Conservation (phyloP, 2,797 vertebrate genomes). For the Thaleichthys pacificus region DNA sequence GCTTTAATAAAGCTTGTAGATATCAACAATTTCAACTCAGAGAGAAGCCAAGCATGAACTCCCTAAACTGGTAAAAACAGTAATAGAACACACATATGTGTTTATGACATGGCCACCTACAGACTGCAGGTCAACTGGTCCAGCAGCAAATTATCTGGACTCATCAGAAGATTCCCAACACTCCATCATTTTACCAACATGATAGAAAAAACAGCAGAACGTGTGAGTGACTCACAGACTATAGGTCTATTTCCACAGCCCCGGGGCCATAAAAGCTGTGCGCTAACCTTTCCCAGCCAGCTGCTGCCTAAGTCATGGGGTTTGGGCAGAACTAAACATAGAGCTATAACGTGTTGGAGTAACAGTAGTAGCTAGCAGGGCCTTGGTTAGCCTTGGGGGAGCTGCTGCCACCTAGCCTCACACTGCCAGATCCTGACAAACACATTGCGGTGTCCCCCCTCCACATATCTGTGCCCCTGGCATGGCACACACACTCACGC, state of each 20-base stretch:
- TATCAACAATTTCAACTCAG: too few species aligned
- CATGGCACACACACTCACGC: not conserved
- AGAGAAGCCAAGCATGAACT: too few species aligned
- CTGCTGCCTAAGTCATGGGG: conserved; percentile 48
- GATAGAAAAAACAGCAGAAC: not conserved
- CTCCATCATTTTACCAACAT: too few species aligned
- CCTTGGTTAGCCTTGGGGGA: not conserved
- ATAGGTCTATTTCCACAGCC: not conserved
- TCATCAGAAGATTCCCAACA: too few species aligned
- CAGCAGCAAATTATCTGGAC: too few species aligned
- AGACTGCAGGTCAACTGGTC: too few species aligned
- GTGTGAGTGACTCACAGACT: not conserved
- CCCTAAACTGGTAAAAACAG: too few species aligned
- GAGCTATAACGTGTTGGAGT: conserved; percentile 38
- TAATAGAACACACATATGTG: too few species aligned
- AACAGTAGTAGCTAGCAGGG: conserved; percentile 14
- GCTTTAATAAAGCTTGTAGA: too few species aligned
- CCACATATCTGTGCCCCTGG: not conserved
- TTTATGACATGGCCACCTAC: too few species aligned
- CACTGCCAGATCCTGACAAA: not conserved
- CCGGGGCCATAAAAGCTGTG: conserved; percentile 37
- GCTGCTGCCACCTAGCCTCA: too few species aligned
- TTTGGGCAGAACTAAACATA: conserved; percentile 51
- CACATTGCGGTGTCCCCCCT: not conserved
- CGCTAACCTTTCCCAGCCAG: conserved; percentile 48